Conservation (phyloP, 1,140 invertebrate genomes). For the Drosophila chauvacae region DNA sequence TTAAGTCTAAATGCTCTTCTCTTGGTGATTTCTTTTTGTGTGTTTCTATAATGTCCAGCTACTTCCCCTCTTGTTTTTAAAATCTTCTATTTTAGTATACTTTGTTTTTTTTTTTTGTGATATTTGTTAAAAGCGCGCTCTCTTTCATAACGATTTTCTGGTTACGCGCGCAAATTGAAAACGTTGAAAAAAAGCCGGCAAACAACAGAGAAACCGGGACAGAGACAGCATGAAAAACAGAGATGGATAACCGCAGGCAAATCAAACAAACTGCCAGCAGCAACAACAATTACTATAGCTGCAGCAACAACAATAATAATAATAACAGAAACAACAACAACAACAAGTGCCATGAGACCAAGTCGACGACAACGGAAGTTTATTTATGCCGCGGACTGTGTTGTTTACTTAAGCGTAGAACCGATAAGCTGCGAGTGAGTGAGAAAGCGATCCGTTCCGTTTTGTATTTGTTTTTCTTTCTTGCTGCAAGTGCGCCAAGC, state of each 20-base stretch:
- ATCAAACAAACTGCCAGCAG: conserved; percentile 57
- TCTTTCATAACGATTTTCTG: conserved; percentile 44
- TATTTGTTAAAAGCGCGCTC: conserved; percentile 23
- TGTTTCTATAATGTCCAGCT: too few species aligned
- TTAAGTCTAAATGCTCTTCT: background rate
- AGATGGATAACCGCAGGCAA: conserved; percentile 41
- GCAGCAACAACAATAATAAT: conserved; percentile 24
- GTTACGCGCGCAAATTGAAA: conserved; percentile 37
- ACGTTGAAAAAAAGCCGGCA: conserved; percentile 42
- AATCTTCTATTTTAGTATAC: background rate
- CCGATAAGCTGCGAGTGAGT: conserved; percentile 61
- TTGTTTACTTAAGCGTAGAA: conserved; percentile 72
- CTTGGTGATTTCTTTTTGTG: background rate
- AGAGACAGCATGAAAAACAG: conserved; percentile 15
- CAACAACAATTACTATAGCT: conserved; percentile 28
- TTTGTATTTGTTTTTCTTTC: conserved; percentile 30
- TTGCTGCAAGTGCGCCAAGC: conserved; percentile 35
- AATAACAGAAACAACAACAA: conserved; percentile 22
- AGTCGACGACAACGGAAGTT: conserved; percentile 72
- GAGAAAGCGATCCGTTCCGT: conserved; percentile 28
- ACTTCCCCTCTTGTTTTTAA: background rate
- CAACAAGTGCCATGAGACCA: conserved; percentile 29
- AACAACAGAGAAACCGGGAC: conserved; percentile 49
- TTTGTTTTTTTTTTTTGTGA: background rate
- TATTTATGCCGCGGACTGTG: conserved; percentile 68